Evolutionary conservation across 2,113 vertebrate genomes (phyloP), one percentile per base, ranked within the genome.

Genomic region (Daboia siamensis): DNA sequence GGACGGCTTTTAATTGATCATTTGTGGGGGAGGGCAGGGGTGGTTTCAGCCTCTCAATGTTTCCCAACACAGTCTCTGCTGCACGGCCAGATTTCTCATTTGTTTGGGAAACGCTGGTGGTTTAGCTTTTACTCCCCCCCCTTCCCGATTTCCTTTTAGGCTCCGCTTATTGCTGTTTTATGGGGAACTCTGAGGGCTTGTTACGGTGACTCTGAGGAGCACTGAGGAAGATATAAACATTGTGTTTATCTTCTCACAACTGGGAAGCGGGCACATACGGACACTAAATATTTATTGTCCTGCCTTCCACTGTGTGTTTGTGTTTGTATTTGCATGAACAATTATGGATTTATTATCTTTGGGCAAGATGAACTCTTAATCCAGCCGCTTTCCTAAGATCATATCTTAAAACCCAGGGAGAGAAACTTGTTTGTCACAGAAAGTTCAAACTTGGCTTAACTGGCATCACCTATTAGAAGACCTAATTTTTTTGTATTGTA

Each of bases 1-100:
- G 97, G 97, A 97, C 95, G 97, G 96, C 95, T 95, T 95, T 96
- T 98, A 97, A 98, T 97, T 97, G 97, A 97, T 97, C 95, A 88
- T 95, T 95, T 93, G 95, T 96, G 96, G 97, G 96, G 96, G 96
- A 97, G 96, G 96, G 94, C 88, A 88, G 91, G 91, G 91, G 87
- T 95, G 61, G 92, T 94, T 95, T 95, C 94, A 94, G 93, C 91
- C 87, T 96, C 95, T 94, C 90, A 95, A 95, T 94, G 95, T 95
- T 96, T 96, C 93, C 95, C 96, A 26, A 0, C 4, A 1, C 95
- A 95, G 94, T 91, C 94, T 11, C 94, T 91, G 87, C 95, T 93
- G 87, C 92, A 54, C 93, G 48, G 90, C 92, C 93, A 64, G 94
- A 91, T 93, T 94, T 93, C 93, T 0, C 39, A 86, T 91, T 23